Evolutionary conservation across 2,888 invertebrate genomes (phyloP), one percentile per base, ranked within the genome.

Genomic region (Nudaria mundana): DNA sequence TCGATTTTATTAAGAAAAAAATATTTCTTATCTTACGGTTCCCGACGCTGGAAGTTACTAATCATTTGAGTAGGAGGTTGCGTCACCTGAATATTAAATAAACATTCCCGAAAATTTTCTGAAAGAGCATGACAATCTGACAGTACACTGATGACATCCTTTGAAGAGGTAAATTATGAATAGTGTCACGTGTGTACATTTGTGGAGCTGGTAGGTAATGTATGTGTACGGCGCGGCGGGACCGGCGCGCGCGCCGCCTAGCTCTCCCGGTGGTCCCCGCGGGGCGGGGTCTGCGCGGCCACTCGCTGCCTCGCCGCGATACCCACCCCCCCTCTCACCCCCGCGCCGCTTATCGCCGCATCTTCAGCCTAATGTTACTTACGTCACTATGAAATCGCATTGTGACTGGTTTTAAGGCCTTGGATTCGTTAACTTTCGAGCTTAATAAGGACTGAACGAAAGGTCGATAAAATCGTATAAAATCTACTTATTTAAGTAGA

Each of bases 181-280:
- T 69, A 68, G 61, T 76, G 76, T 78, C 75, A 72, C 73, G 73
- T 76, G 76, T 63, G 63, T 59, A 54, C 52, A 66, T 65, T 67
- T 62, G 62, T 72, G 66, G 67, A 66, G 68, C 60, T 64, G 70
- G 74, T 70, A 63, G 70, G 74, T 70, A 63, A 63, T 68, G 71
- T 68, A 61, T 64, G 67, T 60, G 56, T 51, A 52, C 45, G 39
- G 46, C 52, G 48, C 57, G 57, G 61, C 55, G 72, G 62, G 56
- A 56, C 66, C 70, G 42, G 60, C 54, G 63, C 61, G 66, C 61
- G 75, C 79, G 79, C 86, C 85, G 86, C 86, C 86, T 84, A 76
- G 84, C 89, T 81, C 78, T 83, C 84, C 87, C 88, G 89, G 89
- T 89, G 90, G 89, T 90, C 90, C 78, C 63, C 77, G 77, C 82